phyloP scores from a whole-genome alignment of 1,140 invertebrate species.

The Brachionus koreanus region DNA sequence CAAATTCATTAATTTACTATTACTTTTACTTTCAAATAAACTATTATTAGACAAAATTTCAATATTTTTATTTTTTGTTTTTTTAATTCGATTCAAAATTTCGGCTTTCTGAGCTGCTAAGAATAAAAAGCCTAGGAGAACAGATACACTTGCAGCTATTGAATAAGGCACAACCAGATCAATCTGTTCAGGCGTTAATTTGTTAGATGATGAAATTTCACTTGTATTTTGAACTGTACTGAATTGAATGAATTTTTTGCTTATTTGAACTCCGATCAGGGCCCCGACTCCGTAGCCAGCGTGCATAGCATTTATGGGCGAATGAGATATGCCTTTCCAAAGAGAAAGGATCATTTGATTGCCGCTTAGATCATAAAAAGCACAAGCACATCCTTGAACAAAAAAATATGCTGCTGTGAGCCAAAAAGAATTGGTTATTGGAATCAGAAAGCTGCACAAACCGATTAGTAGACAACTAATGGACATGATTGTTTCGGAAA shows the following conservation, averaged over 20 bases:
- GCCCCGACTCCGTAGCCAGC: constrained; percentile 33
- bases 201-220: background rate
- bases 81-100: background rate
- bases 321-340: constrained; percentile 29
- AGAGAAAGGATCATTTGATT: constrained; percentile 6
- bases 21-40: background rate
- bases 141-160: background rate
- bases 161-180: background rate
- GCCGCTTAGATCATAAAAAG: background rate
- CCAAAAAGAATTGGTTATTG: constrained; percentile 16
- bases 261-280: background rate
- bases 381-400: background rate
- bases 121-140: background rate
- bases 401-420: background rate
- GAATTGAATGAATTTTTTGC: constrained; percentile 4
- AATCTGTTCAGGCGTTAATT: background rate
- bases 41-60: constrained; percentile 1
- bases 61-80: background rate
- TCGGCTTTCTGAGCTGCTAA: background rate
- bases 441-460: background rate
- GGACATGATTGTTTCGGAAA: background rate
- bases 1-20: background rate
- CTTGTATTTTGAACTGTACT: background rate
- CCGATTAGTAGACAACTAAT: background rate
- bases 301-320: constrained; percentile 41